Base-by-base conservation (phyloP, 1,140 invertebrate genomes). In the Lepidurus arcticus region DNA sequence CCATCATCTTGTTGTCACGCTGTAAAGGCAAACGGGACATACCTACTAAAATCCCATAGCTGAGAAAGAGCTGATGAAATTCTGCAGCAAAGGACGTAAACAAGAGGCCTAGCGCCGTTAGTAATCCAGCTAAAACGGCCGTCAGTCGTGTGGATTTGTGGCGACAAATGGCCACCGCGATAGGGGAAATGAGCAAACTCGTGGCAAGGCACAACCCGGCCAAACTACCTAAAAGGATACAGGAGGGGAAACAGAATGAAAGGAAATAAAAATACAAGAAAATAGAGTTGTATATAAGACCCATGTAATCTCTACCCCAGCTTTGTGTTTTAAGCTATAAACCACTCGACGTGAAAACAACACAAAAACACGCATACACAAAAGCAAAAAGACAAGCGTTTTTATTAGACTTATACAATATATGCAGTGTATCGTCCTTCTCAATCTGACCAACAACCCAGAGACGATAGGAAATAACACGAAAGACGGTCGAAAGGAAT, bases 21-120 rank as follows among this genome's bases (percentile, higher is more conserved):
- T 21, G 65, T 42, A 73, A 73, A 11, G 10, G 11, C 73, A 13
- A 34, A 34, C 34, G 34, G 8, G n/a, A 84, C 86, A 88, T 82
- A 91, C 91, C 88, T 75, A 90, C 83, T 21, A 90, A 85, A 42
- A 86, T 85, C 13, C 90, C 90, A 81, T 94, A 95, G 85, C 93
- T 94, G 88, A 95, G 92, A 87, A 94, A 94, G 42, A 95, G 87
- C 83, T 96, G 94, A 85, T 95, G 93, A 84, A 94, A 94, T 84
- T 94, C 92, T 34, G 91, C 91, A 10, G 94, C 93, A 84, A 96
- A 96, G 42, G 87, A 87, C 91, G 92, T 7, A 93, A 93, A 86
- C 95, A 96, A 76, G 95, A 89, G 83, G 92, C 94, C 21, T 1
- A 96, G 87, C 0, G 94, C 92, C 1, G 92, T 92, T 24, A 95